Evolutionary conservation across 2,113 vertebrate species (phyloP), one percentile per base, ranked within the genome.

Genomic region (Meriones unguiculatus): DNA sequence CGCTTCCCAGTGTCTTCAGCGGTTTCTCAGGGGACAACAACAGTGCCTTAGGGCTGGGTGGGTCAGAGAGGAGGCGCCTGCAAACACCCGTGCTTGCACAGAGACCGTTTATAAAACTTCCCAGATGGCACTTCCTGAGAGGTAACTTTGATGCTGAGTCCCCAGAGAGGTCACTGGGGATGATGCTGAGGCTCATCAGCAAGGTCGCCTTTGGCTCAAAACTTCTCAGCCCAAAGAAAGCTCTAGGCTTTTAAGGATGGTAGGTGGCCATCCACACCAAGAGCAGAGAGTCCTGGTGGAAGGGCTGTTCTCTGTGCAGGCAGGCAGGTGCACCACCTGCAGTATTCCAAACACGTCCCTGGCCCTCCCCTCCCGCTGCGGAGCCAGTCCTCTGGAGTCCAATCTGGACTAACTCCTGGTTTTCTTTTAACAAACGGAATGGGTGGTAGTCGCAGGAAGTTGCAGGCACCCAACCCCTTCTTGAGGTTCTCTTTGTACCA

Each of bases 221-320:
- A 64, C 2, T 38, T n/a, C 69, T 70, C 1, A 2, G 1, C 28
- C 70, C 46, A 13, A n/a, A 65, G 94, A 28, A 54, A 35, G 35
- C 3, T 2, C 24, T 7, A 32, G 62, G 59, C 38, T 30, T 7
- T 2, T 0, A 67, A 18, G 17, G 64, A 9, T 8, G 0, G 9
- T 52, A 52, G 0, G 15, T 13, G 59, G 13, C 52, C 25, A 7
- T 14, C 69, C 69, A 35, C 13, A 70, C 67, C 62, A 14, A 32
- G 30, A 25, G 30, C 32, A 70, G 69, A 32, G 64, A 30, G 67
- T 32, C 67, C 35, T 4, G 15, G 15, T 72, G 35, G 14, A 18
- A 72, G 35, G 35, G 7, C 7, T 22, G 18, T 17, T 20, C 70
- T 73, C 70, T 73, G 70, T 18, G 20, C n/a, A 38, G 70, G 35